Conservation (phyloP, 1,140 invertebrate species). For the Heliconius hermathena region DNA sequence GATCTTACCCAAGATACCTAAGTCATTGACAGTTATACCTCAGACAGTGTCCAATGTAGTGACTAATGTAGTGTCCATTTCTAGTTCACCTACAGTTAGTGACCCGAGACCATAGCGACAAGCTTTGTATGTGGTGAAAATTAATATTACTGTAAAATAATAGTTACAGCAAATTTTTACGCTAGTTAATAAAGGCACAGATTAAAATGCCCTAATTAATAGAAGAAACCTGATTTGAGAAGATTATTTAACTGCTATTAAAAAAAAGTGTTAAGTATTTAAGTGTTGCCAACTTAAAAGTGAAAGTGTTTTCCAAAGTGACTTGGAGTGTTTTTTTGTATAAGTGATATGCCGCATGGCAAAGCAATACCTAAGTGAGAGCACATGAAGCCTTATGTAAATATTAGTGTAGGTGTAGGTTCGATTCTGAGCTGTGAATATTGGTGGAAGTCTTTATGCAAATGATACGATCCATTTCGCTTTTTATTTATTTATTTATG, state of each 20-base stretch:
- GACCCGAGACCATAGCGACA: constrained; percentile 68
- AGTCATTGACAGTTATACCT: constrained; percentile 88
- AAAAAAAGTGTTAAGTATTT: neutral
- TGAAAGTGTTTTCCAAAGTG: constrained; percentile 12
- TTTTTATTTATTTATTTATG: constrained; percentile 36
- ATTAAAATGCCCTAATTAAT: neutral
- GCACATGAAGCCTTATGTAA: constrained; percentile 78
- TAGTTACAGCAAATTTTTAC: neutral
- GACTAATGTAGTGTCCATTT: constrained; percentile 56
- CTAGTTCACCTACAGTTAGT: constrained; percentile 18
- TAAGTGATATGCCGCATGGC: constrained; percentile 49
- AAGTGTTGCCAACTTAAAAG: constrained; percentile 14
- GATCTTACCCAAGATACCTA: constrained; percentile 87
- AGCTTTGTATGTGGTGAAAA: constrained; percentile 55
- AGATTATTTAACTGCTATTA: neutral
- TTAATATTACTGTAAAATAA: neutral
- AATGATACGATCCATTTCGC: constrained; percentile 59
- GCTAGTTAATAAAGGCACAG: neutral
- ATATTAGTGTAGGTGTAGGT: constrained; percentile 68
- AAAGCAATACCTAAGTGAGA: constrained; percentile 65
- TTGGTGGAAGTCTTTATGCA: constrained; percentile 64
- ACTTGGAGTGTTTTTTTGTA: constrained; percentile 46
- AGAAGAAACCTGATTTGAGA: neutral
- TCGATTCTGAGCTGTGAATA: constrained; percentile 63
- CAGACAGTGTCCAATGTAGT: constrained; percentile 80